phyloP scores from a whole-genome alignment of 92 coral and sea anemone species.

The Hydrozoanthus gracilis region DNA sequence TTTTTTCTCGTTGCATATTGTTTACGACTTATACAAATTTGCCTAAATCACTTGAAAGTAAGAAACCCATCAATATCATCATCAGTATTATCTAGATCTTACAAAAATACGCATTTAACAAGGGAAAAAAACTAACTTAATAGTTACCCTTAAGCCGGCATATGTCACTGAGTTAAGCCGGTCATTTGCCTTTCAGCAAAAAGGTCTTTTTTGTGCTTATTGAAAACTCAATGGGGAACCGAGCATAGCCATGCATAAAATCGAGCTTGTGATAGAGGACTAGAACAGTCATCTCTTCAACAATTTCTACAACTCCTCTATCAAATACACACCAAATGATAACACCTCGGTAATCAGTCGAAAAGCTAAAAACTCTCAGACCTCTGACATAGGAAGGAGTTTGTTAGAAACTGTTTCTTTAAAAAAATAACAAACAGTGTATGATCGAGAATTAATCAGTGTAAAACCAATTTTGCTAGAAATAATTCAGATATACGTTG shows the following conservation, averaged over 20 bases:
- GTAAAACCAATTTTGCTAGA: background rate
- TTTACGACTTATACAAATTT: background rate
- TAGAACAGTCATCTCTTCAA: background rate
- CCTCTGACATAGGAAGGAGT: background rate
- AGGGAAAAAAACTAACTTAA: background rate
- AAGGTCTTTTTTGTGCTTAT: too few species aligned
- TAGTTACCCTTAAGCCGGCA: background rate
- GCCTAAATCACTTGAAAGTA: background rate
- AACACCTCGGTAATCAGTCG: background rate
- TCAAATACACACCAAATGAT: background rate
- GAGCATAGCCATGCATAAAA: constrained; percentile 8
- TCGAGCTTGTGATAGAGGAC: background rate
- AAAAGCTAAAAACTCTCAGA: too few species aligned
- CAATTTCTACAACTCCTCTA: background rate
- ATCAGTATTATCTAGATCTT: too few species aligned
- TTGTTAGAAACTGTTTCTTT: background rate
- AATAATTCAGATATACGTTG: background rate
- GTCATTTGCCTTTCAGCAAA: too few species aligned
- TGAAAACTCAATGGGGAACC: background rate
- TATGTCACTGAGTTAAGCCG: background rate
- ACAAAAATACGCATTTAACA: background rate
- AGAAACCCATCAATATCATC: too few species aligned
- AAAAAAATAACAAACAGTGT: background rate
- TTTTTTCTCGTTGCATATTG: too few species aligned
- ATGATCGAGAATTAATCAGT: too few species aligned